Conservation (phyloP, 2,113 vertebrate genomes). For the Phoxinus phoxinus region DNA sequence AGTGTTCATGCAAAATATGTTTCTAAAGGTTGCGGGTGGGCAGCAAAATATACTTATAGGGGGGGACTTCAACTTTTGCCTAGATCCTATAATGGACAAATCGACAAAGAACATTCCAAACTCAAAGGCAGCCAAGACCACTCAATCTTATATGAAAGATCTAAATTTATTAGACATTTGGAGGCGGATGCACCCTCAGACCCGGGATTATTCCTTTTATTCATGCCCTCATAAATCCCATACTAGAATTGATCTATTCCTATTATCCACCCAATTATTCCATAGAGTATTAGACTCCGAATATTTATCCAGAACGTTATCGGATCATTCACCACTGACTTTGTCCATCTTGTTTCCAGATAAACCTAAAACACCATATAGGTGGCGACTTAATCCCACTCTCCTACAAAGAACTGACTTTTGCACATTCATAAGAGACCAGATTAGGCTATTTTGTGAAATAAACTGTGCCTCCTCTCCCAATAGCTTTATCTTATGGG, state of each 20-base stretch:
- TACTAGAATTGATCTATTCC: conserved; percentile 15
- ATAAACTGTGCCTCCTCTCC: background rate
- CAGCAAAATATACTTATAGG: too few relatives aligned
- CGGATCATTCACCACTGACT: too few relatives aligned
- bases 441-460: background rate
- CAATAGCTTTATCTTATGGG: too few relatives aligned
- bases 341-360: conserved; percentile 25
- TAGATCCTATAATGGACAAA: conserved; percentile 26
- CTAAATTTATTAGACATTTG: background rate
- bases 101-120: conserved; percentile 4
- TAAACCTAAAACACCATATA: background rate
- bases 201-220: conserved; percentile 15
- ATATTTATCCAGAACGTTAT: conserved; percentile 10
- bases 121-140: conserved; percentile 30
- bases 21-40: too few relatives aligned
- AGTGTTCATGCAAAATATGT: too few relatives aligned
- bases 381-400: conserved; percentile 11
- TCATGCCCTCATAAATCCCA: conserved; percentile 7
- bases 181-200: conserved; percentile 15
- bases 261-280: background rate
- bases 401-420: conserved; percentile 10
- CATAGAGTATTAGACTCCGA: conserved; percentile 13
- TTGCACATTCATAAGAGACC: conserved; percentile 13
- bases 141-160: conserved; percentile 14
- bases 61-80: too few relatives aligned